A percentile compares a stretch with the other conserved stretches of the same genome.
Conservation (phyloP, 2,113 vertebrate species). For the Oryzias javanicus region DNA sequence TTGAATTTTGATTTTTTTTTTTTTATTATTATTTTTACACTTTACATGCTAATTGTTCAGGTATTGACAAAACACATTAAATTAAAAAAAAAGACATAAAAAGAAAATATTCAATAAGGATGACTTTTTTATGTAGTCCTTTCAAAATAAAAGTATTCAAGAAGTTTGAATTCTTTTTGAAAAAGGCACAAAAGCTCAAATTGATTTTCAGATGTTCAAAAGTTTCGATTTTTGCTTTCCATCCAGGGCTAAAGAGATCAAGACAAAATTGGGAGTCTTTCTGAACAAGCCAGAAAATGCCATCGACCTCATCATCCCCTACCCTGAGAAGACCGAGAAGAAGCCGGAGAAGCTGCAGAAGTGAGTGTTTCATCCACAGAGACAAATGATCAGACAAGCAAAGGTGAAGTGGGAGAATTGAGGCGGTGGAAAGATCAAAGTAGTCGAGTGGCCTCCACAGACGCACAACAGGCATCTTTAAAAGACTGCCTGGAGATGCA, state of each 20-base stretch:
- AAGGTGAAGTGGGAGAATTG: constrained; percentile 1
- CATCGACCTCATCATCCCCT: constrained; percentile 89
- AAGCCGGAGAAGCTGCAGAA: constrained; percentile 88
- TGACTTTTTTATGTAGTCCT: no score
- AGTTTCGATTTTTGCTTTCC: not conserved
- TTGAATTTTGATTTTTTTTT: not conserved
- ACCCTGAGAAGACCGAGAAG: constrained; percentile 88
- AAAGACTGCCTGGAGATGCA: no score
- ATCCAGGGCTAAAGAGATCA: constrained; percentile 94
- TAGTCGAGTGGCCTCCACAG: constrained; percentile 6
- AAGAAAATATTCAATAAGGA: not conserved
- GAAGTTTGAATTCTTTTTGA: no score
- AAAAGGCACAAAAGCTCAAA: no score
- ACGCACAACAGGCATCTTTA: no score
- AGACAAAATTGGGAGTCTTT: constrained; percentile 90
- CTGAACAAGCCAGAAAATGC: constrained; percentile 92
- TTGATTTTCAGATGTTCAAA: no score
- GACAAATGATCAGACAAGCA: constrained; percentile 1
- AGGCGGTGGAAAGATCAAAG: constrained; percentile 20
- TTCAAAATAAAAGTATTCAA: no score
- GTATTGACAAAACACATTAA: not conserved
- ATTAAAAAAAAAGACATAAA: not conserved
- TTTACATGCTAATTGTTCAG: not conserved
- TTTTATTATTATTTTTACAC: not conserved
- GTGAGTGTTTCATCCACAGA: constrained; percentile 75